phyloP scores from a whole-genome alignment of 2,888 invertebrate species.

The Harpalus rubripes region DNA sequence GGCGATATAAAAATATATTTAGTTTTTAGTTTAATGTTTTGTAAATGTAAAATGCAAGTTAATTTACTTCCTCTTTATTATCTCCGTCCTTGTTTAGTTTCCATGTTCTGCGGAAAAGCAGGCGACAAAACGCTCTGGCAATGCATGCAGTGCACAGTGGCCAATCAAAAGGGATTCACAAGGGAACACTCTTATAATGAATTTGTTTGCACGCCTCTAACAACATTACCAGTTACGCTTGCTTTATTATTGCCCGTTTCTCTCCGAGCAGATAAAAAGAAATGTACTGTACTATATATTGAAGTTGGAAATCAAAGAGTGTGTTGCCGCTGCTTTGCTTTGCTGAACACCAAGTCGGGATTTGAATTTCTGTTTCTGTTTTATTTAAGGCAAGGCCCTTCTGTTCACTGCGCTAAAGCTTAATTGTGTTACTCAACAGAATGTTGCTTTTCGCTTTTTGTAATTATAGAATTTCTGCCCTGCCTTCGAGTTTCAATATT shows the following conservation, averaged over 20 bases:
- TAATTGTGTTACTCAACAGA: constrained; percentile 65
- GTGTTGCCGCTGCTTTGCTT: constrained; percentile 33
- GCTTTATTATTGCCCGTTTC: constrained; percentile 60
- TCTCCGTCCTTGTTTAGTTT: not conserved
- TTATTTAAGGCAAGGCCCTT: constrained; percentile 56
- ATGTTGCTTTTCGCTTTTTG: constrained; percentile 64
- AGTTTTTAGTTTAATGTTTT: not conserved
- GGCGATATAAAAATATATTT: too few relatives aligned
- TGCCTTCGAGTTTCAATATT: constrained; percentile 31
- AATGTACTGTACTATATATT: constrained; percentile 60
- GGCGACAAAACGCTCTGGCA: constrained; percentile 53
- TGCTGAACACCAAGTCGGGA: constrained; percentile 44
- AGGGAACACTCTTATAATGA: constrained; percentile 71
- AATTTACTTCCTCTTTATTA: not conserved
- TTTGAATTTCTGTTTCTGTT: constrained; percentile 66
- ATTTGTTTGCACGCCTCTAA: constrained; percentile 70
- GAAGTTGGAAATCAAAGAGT: constrained; percentile 66
- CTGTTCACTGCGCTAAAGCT: constrained; percentile 54
- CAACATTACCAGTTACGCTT: constrained; percentile 61
- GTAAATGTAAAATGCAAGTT: not conserved
- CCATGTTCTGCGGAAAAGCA: not conserved
- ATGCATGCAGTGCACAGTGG: constrained; percentile 52
- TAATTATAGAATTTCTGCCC: constrained; percentile 60
- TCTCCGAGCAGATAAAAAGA: constrained; percentile 63
- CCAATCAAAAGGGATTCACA: constrained; percentile 71